A percentile compares a stretch with the other conserved stretches of the same genome.
Evolutionary conservation across 2,113 vertebrate genomes (phyloP).

Genomic region (Etheostoma spectabile): DNA sequence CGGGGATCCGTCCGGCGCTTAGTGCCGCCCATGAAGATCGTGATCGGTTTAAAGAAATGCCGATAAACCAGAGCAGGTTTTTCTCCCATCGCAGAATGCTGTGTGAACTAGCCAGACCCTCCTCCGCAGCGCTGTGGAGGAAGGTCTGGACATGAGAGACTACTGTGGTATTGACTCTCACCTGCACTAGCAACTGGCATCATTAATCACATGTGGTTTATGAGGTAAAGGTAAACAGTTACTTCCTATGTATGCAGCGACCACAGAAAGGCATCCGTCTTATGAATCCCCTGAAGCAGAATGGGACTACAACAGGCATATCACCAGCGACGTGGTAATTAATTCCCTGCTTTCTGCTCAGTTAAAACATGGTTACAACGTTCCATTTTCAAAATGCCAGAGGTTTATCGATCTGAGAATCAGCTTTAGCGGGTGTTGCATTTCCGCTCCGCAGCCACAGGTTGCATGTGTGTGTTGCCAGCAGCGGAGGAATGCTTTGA

Average conservation of each 20-base stretch:
- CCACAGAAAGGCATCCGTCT: slow-evolving; percentile 26
- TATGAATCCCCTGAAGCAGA: slow-evolving; percentile 14
- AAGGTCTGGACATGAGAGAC: no score
- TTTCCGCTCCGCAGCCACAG: slow-evolving; percentile 61
- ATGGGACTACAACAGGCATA: not conserved
- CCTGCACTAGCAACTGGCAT: slow-evolving; percentile 4
- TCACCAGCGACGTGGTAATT: not conserved
- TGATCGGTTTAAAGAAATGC: no score
- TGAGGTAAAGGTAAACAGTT: slow-evolving; percentile 22
- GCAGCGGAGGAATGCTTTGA: slow-evolving; percentile 48
- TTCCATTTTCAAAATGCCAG: not conserved
- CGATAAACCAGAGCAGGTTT: no score
- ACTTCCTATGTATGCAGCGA: slow-evolving; percentile 10
- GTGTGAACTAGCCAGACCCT: no score
- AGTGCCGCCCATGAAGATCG: no score
- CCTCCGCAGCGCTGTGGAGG: no score
- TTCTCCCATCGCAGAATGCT: no score
- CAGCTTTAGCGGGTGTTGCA: slow-evolving; percentile 28
- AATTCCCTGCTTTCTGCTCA: slow-evolving; percentile 10
- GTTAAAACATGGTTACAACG: not conserved
- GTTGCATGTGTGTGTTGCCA: slow-evolving; percentile 62
- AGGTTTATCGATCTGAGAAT: slow-evolving; percentile 18
- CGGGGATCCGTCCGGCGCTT: no score
- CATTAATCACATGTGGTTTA: slow-evolving; percentile 53
- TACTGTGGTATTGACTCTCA: no score